Base-by-base conservation (phyloP, 2,797 vertebrate genomes). In the Fundulus diaphanus region DNA sequence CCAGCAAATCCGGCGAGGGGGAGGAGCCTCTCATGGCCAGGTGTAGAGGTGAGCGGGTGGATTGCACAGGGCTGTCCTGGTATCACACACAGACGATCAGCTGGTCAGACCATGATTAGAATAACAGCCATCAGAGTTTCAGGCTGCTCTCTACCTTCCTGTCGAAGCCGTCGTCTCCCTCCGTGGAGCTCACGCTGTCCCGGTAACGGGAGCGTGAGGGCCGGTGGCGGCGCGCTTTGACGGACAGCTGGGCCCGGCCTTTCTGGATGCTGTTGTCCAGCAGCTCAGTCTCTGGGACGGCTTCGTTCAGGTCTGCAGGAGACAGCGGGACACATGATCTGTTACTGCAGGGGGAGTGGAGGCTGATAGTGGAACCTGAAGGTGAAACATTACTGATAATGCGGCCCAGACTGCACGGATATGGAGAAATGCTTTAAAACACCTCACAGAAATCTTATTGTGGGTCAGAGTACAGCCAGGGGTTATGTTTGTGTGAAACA, bases 231-330 rank as follows among this genome's bases (percentile, higher is more conserved):
- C 95, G 91, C 51, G 95, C 84, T 81, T 96, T 96, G 89, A 96
- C 93, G 6, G 96, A 94, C 56, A 97, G 94, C 74, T 97, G 96
- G 61, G 96, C 97, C 0, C 96, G 94, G 73, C 96, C 96, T 89
- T 97, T 97, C 91, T 97, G 96, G 87, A 97, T 95, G 85, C 96
- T 97, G 93, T 94, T 97, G 85, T 97, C 97, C 90, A 97, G 91
- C 72, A 96, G 95, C 83, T 96, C 94, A 0, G 97, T 97, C 90
- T 97, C 96, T 69, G 97, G 97, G 86, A 97, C 92, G 22, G 95
- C 96, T 90, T 95, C 94, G 80, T 96, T 96, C 92, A 97, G 93
- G 92, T 97, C 96, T 96, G 92, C 77, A 74, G 65, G 67, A 69
- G 3, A 3, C 24, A 15, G 13, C 20, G 13, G 61, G 73, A 48